Evolutionary conservation across 2,888 invertebrate genomes (phyloP).

Genomic region (Rhabditoides inermis): DNA sequence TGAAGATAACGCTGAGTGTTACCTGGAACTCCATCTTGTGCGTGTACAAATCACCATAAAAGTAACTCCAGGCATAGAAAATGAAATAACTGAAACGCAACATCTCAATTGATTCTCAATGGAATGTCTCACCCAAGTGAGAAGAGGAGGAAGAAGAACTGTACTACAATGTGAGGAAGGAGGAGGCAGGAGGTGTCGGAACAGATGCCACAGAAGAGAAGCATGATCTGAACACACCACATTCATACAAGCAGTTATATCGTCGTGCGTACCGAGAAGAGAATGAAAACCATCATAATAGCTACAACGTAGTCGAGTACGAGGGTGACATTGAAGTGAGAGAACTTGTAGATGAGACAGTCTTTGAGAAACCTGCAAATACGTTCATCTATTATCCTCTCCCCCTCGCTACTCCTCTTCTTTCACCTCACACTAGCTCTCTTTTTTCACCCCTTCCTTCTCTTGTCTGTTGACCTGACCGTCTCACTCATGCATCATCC

Average conservation of each 20-base stretch:
- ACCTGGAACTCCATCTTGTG: conserved; percentile 33
- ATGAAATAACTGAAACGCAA: conserved; percentile 45
- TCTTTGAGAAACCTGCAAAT: conserved; percentile 33
- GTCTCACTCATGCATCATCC: background rate
- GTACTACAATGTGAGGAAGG: conserved; percentile 43
- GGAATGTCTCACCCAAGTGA: no score
- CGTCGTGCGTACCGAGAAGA: conserved; percentile 30
- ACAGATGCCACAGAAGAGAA: conserved; percentile 42
- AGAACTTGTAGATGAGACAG: conserved; percentile 41
- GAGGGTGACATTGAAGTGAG: conserved; percentile 42
- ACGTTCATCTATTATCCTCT: background rate
- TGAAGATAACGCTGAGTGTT: background rate
- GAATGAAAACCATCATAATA: conserved; percentile 35
- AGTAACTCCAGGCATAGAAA: conserved; percentile 46
- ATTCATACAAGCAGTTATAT: background rate
- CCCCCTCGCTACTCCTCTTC: background rate
- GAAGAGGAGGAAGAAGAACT: conserved; percentile 37
- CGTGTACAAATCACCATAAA: conserved; percentile 43
- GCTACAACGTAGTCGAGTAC: conserved; percentile 44
- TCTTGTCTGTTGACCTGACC: background rate
- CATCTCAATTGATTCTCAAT: no score
- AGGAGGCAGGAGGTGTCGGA: conserved; percentile 37
- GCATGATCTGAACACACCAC: conserved; percentile 21
- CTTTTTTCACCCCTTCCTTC: background rate
- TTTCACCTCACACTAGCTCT: background rate